Evolutionary conservation across 2,797 vertebrate species (phyloP).

Genomic region (Myotis pilosus): DNA sequence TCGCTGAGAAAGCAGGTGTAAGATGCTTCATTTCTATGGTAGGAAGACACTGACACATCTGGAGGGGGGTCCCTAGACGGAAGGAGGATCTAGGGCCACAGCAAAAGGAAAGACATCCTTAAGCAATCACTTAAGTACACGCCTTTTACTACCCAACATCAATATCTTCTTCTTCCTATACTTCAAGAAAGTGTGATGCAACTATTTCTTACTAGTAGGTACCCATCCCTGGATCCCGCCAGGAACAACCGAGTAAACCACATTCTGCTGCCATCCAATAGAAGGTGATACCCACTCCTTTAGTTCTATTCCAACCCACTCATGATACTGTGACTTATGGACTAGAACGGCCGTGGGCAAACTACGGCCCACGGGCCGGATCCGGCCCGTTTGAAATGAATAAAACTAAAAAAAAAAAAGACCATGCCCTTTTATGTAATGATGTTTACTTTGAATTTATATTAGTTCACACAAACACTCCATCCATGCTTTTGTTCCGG

Average conservation of each 20-base stretch:
- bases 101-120: background rate
- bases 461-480: too few relatives aligned
- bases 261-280: background rate
- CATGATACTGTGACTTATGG: background rate
- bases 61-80: background rate
- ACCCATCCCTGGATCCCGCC: background rate
- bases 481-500: too few relatives aligned
- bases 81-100: background rate
- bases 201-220: background rate
- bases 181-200: background rate
- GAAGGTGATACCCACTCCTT: background rate
- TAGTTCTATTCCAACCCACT: background rate
- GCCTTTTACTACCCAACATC: background rate
- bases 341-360: too few relatives aligned
- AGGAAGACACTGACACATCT: background rate
- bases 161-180: background rate
- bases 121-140: background rate
- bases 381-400: too few relatives aligned
- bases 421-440: too few relatives aligned
- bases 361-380: too few relatives aligned
- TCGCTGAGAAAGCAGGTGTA: background rate
- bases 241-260: background rate
- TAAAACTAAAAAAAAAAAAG: too few relatives aligned
- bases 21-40: background rate
- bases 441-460: too few relatives aligned